These are phyloP conservation scores for Thryonomys swinderianus DNA, from an alignment of 2,113 vertebrate species.

Conservation along the genomic window DNA sequence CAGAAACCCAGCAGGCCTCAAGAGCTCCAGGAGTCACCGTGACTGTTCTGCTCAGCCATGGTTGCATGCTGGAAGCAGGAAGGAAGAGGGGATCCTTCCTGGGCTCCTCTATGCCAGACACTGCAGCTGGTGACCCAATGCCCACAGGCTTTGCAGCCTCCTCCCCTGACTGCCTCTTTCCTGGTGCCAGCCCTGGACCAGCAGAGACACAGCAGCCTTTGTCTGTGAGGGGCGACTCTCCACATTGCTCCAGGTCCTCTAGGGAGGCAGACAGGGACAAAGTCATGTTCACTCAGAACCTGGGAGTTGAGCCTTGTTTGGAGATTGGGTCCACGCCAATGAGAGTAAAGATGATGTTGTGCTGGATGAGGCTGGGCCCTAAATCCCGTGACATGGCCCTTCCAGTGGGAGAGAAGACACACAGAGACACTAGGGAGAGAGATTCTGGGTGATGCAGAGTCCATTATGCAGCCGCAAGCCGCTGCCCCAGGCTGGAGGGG, in stretches of 20 bases:
- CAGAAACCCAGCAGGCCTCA: not conserved
- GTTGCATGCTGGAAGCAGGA: not conserved
- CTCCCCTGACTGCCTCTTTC: not conserved
- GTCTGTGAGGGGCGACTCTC: fast-evolving
- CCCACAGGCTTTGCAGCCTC: fast-evolving
- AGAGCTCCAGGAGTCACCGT: fast-evolving
- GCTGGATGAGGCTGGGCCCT: not conserved
- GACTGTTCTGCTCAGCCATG: not conserved
- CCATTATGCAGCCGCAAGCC: too few relatives aligned
- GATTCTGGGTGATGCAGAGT: fast-evolving
- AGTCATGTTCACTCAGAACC: not conserved
- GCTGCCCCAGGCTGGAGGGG: not conserved
- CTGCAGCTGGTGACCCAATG: fast-evolving
- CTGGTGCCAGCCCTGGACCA: not conserved
- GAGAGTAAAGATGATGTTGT: not conserved
- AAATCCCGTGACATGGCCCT: not conserved
- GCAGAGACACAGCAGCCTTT: fast-evolving
- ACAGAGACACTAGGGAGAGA: not conserved
- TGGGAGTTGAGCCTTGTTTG: not conserved
- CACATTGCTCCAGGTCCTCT: fast-evolving
- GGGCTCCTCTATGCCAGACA: not conserved
- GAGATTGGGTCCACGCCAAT: not conserved
- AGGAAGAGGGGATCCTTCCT: not conserved
- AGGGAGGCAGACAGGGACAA: fast-evolving
- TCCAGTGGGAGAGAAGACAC: not conserved